Evolutionary conservation across 2,797 vertebrate species (phyloP).

Genomic region (Austrolebias charrua): DNA sequence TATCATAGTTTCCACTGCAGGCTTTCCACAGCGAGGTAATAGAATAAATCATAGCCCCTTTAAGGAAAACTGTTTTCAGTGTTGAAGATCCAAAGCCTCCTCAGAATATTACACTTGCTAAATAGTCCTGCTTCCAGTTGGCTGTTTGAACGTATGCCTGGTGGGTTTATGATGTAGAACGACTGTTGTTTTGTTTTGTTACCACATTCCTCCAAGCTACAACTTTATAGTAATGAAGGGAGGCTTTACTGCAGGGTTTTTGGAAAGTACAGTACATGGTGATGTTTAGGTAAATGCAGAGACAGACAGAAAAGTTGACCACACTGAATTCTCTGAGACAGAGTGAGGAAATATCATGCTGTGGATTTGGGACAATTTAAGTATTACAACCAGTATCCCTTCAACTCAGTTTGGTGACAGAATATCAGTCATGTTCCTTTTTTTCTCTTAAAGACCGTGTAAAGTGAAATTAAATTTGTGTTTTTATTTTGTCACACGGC

Average conservation of each 20-base stretch:
- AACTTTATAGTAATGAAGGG: slow-evolving; percentile 70
- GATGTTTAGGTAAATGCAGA: slow-evolving; percentile 59
- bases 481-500: too few relatives aligned
- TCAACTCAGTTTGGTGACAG: slow-evolving; percentile 50
- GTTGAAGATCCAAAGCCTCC: slow-evolving; percentile 43
- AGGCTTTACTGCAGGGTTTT: slow-evolving; percentile 65
- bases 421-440: slow-evolving; percentile 43
- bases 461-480: too few relatives aligned
- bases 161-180: slow-evolving; percentile 68
- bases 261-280: slow-evolving; percentile 68
- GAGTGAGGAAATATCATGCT: slow-evolving; percentile 65
- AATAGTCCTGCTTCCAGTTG: slow-evolving; percentile 66
- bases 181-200: slow-evolving; percentile 73
- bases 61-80: slow-evolving; percentile 58
- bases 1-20: slow-evolving; percentile 63
- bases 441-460: too few relatives aligned
- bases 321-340: slow-evolving; percentile 40
- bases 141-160: slow-evolving; percentile 64
- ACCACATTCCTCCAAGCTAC: slow-evolving; percentile 71
- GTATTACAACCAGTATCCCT: slow-evolving; percentile 53
- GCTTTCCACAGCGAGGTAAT: slow-evolving; percentile 61
- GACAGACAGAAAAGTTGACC: too few relatives aligned
- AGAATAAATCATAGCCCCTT: slow-evolving; percentile 61
- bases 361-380: slow-evolving; percentile 47
- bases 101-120: slow-evolving; percentile 58